Evolutionary conservation across 2,888 invertebrate species (phyloP).

Genomic region (Parascotia fuliginaria): DNA sequence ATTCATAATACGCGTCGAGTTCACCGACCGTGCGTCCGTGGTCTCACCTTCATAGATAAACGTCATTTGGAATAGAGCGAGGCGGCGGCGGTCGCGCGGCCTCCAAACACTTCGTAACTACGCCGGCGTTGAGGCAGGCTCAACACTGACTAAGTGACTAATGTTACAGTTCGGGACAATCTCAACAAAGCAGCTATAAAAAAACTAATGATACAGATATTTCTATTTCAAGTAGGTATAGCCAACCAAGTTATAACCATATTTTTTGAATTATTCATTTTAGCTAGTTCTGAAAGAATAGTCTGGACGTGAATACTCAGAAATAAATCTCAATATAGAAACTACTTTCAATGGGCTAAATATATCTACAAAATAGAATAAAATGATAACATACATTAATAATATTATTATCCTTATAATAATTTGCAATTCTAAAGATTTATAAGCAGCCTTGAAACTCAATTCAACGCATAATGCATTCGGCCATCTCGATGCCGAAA

Average conservation of each 20-base stretch:
- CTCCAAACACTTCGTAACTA: constrained; percentile 54
- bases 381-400: too few relatives aligned
- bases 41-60: constrained; percentile 83
- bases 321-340: too few relatives aligned
- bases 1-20: constrained; percentile 63
- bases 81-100: constrained; percentile 44
- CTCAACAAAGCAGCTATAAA: background rate
- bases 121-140: constrained; percentile 64
- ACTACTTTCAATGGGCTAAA: too few relatives aligned
- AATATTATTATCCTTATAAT: background rate
- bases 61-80: constrained; percentile 69
- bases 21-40: constrained; percentile 78
- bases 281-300: background rate
- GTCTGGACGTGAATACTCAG: background rate
- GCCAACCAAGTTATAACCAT: background rate
- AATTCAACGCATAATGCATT: constrained; percentile 25
- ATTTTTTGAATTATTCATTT: background rate
- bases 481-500: constrained; percentile 19
- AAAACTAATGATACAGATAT: background rate
- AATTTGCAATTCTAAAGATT: too few relatives aligned
- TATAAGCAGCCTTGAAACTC: constrained; percentile 30
- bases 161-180: constrained; percentile 15
- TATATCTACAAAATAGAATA: too few relatives aligned
- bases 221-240: background rate
- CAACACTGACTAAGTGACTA: constrained; percentile 20